phyloP scores from a whole-genome alignment of 2,113 vertebrate species.

The Tachuris rubrigastra region DNA sequence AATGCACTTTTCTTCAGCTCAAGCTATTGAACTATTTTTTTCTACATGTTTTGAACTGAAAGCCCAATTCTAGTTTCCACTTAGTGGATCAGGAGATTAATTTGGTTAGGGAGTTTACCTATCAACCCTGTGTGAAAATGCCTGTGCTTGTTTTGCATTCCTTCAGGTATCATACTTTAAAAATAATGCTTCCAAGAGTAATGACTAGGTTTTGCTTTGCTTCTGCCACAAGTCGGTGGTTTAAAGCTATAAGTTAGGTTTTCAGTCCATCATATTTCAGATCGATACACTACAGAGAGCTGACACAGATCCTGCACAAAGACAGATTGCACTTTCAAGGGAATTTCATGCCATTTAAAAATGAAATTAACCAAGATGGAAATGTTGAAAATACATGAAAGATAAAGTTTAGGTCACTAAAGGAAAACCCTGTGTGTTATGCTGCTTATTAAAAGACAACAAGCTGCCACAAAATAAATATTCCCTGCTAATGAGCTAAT shows the following conservation, averaged over 20 bases:
- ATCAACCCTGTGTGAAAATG: not conserved
- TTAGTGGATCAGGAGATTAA: not conserved
- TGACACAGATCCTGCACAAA: not conserved
- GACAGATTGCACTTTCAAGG: not conserved
- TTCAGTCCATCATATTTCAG: not conserved
- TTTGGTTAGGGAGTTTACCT: not conserved
- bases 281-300: not conserved
- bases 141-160: not conserved
- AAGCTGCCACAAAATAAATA: slow-evolving; percentile 42
- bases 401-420: slow-evolving; percentile 21
- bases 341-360: slow-evolving; percentile 28
- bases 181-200: not conserved
- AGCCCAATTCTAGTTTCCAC: not conserved
- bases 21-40: not conserved
- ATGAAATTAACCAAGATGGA: slow-evolving; percentile 31
- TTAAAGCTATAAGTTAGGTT: not conserved
- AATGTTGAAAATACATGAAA: slow-evolving; percentile 58
- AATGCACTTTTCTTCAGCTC: not conserved
- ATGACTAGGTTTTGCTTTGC: not conserved
- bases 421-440: not conserved
- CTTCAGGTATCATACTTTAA: not conserved
- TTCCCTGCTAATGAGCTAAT: not conserved
- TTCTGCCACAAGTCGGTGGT: not conserved
- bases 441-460: slow-evolving; percentile 48
- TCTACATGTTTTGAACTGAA: not conserved